Evolutionary conservation across 2,797 vertebrate genomes (phyloP).

Genomic region (Centropyge bicolor): DNA sequence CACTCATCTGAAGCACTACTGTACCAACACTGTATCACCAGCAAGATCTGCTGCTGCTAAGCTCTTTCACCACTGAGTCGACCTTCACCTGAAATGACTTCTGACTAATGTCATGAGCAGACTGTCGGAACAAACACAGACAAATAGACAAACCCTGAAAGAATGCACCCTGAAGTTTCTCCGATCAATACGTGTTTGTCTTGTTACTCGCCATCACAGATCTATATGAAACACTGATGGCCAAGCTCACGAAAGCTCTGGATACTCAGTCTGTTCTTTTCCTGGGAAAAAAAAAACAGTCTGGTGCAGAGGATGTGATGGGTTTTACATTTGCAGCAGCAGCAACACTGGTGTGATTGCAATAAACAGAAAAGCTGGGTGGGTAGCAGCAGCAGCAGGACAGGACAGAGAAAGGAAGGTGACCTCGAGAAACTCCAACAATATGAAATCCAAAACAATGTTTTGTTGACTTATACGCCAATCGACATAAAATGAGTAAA

Average conservation of each 20-base stretch:
- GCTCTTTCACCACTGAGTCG: not conserved
- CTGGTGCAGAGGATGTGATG: slow-evolving; percentile 13
- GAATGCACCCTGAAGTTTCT: not conserved
- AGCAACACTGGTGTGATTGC: not conserved
- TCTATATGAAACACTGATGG: not conserved
- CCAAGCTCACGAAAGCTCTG: not conserved
- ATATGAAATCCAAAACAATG: not conserved
- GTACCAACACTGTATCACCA: not conserved
- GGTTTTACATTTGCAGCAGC: slow-evolving; percentile 13
- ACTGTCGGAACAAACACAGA: not conserved
- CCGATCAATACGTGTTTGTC: not conserved
- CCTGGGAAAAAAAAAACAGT: not conserved
- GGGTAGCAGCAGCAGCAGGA: not conserved
- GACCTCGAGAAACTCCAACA: not conserved
- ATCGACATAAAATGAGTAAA: not conserved
- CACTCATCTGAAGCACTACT: slow-evolving; percentile 11
- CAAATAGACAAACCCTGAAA: not conserved
- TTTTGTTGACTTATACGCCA: not conserved
- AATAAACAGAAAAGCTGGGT: not conserved
- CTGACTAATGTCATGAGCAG: not conserved
- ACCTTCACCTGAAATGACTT: slow-evolving; percentile 43
- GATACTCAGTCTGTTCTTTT: not conserved
- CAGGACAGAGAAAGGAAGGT: not conserved
- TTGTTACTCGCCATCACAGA: not conserved
- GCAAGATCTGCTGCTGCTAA: not conserved